Base-by-base conservation (phyloP, 2,888 invertebrate genomes). In the Lochmaea capreae region DNA sequence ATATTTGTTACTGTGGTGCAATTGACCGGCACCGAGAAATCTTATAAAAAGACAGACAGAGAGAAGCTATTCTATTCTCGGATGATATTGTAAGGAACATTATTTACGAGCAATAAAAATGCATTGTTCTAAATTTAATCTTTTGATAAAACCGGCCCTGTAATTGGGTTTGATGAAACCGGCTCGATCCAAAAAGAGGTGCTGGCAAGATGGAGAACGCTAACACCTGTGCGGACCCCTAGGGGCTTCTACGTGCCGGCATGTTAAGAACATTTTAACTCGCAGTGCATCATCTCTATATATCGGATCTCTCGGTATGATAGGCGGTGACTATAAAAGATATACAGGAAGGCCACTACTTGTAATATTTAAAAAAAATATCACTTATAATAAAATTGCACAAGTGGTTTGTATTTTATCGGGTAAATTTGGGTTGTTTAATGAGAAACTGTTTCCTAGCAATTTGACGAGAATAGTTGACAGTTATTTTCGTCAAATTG, bases 111-210 rank as follows among this genome's bases (percentile, higher is more conserved):
- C 82, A 84, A 83, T 84, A 83, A 83, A 83, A 84, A 84, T 82
- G 85, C 84, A 85, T 86, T 86, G 85, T 86, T 86, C 86, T 84
- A 85, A 86, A 86, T 86, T 86, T 86, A 86, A 86, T 86, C 86
- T 86, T 85, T 83, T 84, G 85, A 85, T 84, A 85, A 85, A 83
- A 84, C 85, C 85, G 85, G 85, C 85, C 85, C 85, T 86, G 86
- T 86, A 86, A 86, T 86, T 86, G 86, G 85, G 84, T 83, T 84
- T 85, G 86, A 86, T 86, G 85, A 85, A 84, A 84, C 84, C 85
- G 84, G 84, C 67, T 75, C 42, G 57, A 46, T 59, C 67, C 69
- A 65, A 65, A 63, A 67, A 66, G 59, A 73, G 71, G 71, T 77
- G 75, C 65, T 70, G 70, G 71, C 67, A 71, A 84, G 83, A 83